A percentile compares a stretch with the other conserved stretches of the same genome.
phyloP scores from a whole-genome alignment of 2,113 vertebrate genomes.

The Seriola aureovittata region DNA sequence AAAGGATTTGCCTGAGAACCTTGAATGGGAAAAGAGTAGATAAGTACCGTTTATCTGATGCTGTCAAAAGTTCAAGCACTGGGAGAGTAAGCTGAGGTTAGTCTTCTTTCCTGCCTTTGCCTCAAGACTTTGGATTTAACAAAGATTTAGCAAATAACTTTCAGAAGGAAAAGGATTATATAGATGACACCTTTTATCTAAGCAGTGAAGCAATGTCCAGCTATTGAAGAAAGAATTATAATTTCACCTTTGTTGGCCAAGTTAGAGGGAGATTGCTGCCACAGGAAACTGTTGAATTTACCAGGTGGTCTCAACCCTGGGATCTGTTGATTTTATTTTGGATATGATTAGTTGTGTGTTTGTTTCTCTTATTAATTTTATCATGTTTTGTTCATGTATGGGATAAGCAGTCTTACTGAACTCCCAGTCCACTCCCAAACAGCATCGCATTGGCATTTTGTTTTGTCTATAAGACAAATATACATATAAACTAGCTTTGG shows the following conservation, averaged over 20 bases:
- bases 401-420: background rate
- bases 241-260: background rate
- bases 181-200: slow-evolving; percentile 39
- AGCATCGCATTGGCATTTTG: background rate
- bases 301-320: background rate
- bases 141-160: slow-evolving; percentile 30
- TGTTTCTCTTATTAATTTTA: background rate
- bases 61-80: slow-evolving; percentile 44
- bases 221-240: slow-evolving; percentile 2
- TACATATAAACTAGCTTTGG: background rate
- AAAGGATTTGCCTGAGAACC: slow-evolving; percentile 57
- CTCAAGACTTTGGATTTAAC: slow-evolving; percentile 57
- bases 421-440: background rate
- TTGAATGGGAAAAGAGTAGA: slow-evolving; percentile 40
- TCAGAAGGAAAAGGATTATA: slow-evolving; percentile 40
- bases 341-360: background rate
- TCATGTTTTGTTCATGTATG: background rate
- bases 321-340: background rate
- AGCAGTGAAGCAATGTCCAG: background rate
- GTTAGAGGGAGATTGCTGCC: background rate
- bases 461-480: background rate
- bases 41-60: slow-evolving; percentile 65
- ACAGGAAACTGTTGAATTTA: background rate
- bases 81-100: slow-evolving; percentile 35
- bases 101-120: slow-evolving; percentile 18